These are phyloP conservation scores for Porites cylindrica DNA, from an alignment of 92 coral and sea anemone genomes.

Conservation along the genomic window DNA sequence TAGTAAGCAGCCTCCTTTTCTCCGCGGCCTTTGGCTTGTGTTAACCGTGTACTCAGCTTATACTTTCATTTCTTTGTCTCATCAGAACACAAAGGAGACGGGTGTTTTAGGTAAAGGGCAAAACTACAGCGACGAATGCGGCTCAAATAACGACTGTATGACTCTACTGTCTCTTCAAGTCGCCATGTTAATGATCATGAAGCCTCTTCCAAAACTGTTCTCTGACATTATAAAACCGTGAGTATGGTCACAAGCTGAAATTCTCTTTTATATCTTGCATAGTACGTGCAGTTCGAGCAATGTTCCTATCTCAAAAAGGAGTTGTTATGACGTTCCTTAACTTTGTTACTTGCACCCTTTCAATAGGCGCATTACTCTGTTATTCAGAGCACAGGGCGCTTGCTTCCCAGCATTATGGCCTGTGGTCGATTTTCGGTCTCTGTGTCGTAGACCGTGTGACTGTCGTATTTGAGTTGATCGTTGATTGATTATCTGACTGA, in stretches of 20 bases:
- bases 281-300: neutral
- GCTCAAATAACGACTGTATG: slow-evolving; percentile 93
- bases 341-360: neutral
- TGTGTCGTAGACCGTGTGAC: no score
- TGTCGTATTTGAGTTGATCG: no score
- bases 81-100: slow-evolving; percentile 73
- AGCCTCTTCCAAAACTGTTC: slow-evolving; percentile 93
- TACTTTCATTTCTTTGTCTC: no score
- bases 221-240: slow-evolving; percentile 89
- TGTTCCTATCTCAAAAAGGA: neutral
- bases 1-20: no score
- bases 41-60: no score
- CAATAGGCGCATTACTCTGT: no score
- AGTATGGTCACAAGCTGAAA: slow-evolving; percentile 34
- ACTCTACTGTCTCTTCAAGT: slow-evolving; percentile 95
- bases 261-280: neutral
- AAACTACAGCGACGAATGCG: slow-evolving; percentile 91
- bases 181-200: slow-evolving; percentile 98
- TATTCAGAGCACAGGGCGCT: no score
- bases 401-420: no score
- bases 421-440: no score
- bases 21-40: no score
- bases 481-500: no score
- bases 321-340: neutral
- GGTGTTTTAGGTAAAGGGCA: slow-evolving; percentile 90